A percentile compares a stretch with the other conserved stretches of the same genome.
phyloP scores from a whole-genome alignment of 2,888 invertebrate genomes.

The Eupithecia insigniata region DNA sequence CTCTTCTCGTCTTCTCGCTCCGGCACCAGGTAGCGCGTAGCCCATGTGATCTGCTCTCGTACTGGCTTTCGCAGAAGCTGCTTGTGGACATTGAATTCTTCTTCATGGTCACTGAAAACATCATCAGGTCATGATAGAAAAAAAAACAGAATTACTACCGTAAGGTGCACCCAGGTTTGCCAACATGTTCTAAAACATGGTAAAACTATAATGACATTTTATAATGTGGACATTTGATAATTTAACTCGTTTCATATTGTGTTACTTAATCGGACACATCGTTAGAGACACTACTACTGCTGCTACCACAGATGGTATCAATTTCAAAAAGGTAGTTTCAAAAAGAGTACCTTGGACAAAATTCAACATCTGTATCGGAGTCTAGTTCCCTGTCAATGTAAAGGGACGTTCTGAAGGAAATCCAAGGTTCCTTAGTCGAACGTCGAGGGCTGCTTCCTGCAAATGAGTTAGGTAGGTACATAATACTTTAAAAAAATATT shows the following conservation, averaged over 20 bases:
- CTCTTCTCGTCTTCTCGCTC: constrained; percentile 79
- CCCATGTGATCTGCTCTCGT: constrained; percentile 78
- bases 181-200: too few species aligned
- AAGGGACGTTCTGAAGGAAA: constrained; percentile 68
- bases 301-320: background rate
- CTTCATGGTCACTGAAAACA: constrained; percentile 56
- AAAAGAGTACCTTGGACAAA: constrained; percentile 55
- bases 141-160: background rate
- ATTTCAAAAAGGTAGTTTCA: background rate
- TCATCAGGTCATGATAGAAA: background rate
- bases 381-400: constrained; percentile 68
- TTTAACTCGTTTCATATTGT: too few species aligned
- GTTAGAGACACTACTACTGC: too few species aligned
- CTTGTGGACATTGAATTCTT: constrained; percentile 62
- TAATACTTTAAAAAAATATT: background rate
- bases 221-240: too few species aligned
- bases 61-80: constrained; percentile 70
- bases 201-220: too few species aligned
- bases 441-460: constrained; percentile 47
- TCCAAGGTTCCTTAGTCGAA: constrained; percentile 62
- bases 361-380: constrained; percentile 78
- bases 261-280: background rate
- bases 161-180: background rate
- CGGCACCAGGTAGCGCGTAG: constrained; percentile 72
- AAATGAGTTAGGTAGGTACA: background rate